Base-by-base conservation (phyloP, 2,888 invertebrate genomes). In the Ochropleura leucogaster region DNA sequence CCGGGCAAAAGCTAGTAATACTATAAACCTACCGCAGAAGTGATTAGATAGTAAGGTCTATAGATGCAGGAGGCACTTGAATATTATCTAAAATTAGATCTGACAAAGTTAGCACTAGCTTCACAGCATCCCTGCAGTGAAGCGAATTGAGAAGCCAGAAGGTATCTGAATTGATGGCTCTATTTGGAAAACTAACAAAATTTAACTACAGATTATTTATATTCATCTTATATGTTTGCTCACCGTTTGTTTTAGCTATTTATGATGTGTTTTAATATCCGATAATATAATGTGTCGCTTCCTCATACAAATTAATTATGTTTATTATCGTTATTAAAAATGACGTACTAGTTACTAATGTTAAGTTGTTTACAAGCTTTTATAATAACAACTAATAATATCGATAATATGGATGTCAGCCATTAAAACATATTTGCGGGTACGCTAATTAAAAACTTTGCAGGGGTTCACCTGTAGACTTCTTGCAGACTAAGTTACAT, bases 361-460 rank as follows among this genome's bases (percentile, higher is more conserved):
- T 51, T 42, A 79, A 46, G 18, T 63, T 63, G 51, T 63, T 70
- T 69, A 78, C 75, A 76, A 76, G 60, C 2, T 44, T 53, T 51
- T 70, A 42, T 62, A 55, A 47, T 30, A 47, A 47, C n/a, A 42
- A 20, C 14, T 3, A 55, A 47, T 57, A 44, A 30, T 57, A 3
- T 3, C 14, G 14, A 57, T 57, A n/a, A 53, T 53, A 57, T 12
- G 55, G 20, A 55, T 20, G 20, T 55, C 2, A 71, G 16, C 10
- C 40, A 46, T n/a, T 10, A 16, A 57, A 47, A 20, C 18, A 6
- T 18, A 20, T 47, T 47, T 70, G 18, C 6, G 46, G 16, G n/a
- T 30, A 18, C n/a, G n/a, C 5, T 16, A 5, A n/a, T 30, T 30
- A 30, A 30, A 3, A 30, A 30, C 30, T 30, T 30, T 30, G 30